Percentiles rank a stretch among this genome's conserved stretches.
Conservation (phyloP, 2,797 vertebrate species). For the Paramormyrops hopkinsi region DNA sequence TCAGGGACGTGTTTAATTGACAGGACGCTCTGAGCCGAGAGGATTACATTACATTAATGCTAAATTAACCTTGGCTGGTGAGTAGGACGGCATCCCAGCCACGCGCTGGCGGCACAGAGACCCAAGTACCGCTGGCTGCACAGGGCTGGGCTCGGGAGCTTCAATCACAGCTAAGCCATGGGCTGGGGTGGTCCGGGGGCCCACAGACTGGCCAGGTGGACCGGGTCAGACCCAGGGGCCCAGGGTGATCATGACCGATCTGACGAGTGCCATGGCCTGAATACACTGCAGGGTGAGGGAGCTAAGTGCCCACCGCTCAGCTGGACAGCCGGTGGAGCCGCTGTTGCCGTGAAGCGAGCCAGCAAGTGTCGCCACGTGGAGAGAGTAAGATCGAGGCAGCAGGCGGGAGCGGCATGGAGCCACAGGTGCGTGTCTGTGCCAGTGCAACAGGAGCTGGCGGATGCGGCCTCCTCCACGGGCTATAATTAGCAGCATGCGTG, state of each 20-base stretch:
- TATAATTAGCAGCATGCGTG: background rate
- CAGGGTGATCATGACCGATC: background rate
- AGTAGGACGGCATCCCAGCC: background rate
- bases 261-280: background rate
- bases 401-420: background rate
- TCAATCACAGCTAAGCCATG: background rate
- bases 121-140: background rate
- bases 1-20: background rate
- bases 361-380: background rate
- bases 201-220: background rate
- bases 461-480: background rate
- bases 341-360: background rate
- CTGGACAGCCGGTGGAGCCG: background rate
- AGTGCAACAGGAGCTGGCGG: background rate
- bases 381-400: background rate
- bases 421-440: background rate
- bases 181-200: background rate
- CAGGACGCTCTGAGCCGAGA: background rate
- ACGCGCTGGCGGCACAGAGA: background rate
- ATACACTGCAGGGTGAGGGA: background rate
- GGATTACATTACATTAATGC: constrained; percentile 15
- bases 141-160: background rate
- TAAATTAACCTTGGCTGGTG: constrained; percentile 11
- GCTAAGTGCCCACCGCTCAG: background rate
- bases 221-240: background rate